These are phyloP conservation scores for Phalacrocorax pelagicus DNA, from an alignment of 2,113 vertebrate species.

Conservation along the genomic window DNA sequence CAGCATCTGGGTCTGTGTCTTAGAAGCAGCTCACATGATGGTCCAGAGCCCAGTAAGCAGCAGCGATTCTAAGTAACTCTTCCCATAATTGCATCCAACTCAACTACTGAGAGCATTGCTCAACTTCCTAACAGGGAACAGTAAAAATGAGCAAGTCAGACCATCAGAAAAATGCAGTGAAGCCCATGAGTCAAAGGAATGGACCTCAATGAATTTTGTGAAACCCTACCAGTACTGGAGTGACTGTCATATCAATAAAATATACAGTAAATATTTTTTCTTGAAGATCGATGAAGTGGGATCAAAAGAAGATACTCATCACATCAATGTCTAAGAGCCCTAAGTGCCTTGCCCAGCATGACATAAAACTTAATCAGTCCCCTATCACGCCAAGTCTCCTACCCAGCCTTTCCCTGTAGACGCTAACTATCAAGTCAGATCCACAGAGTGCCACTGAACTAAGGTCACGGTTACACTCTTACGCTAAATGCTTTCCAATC, in stretches of 20 bases:
- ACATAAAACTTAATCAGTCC: background rate
- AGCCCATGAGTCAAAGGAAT: background rate
- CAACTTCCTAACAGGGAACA: background rate
- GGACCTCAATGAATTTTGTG: background rate
- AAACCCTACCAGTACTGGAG: background rate
- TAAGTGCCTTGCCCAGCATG: background rate
- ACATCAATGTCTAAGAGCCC: background rate
- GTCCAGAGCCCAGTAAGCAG: background rate
- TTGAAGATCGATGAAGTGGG: background rate
- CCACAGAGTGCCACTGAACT: background rate
- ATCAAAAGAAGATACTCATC: background rate
- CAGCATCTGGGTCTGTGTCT: background rate
- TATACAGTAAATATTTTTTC: background rate
- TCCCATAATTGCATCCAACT: background rate
- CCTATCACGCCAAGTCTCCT: background rate
- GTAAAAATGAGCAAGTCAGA: background rate
- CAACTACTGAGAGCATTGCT: background rate
- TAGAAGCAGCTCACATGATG: background rate
- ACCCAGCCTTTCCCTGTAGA: background rate
- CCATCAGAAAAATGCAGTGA: background rate
- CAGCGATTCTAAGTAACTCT: background rate
- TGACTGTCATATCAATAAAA: background rate
- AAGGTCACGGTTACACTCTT: background rate
- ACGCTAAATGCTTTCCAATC: background rate
- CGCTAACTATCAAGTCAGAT: background rate